These are phyloP conservation scores for Bursaphelenchus mucronatus DNA, from an alignment of 1,140 invertebrate species.

Conservation along the genomic window DNA sequence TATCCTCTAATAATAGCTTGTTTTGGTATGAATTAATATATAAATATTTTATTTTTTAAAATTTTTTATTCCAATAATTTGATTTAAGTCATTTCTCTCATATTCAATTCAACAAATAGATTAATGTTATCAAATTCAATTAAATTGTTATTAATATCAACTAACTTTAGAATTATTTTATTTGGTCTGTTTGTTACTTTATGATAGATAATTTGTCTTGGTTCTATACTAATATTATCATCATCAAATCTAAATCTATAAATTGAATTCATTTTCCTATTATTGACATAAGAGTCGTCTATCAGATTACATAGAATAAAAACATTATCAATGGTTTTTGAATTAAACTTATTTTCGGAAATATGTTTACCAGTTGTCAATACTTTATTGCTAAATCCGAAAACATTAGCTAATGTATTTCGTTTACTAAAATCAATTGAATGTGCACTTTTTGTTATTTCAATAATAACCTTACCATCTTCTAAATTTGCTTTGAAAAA, in stretches of 20 bases:
- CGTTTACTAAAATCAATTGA: constrained; percentile 7
- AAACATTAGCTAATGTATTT: constrained; percentile 5
- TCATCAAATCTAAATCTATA: too few species aligned
- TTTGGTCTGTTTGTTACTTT: constrained; percentile 27
- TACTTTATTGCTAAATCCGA: constrained; percentile 2
- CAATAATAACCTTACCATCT: constrained; percentile 7
- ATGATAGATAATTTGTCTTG: constrained; percentile 33
- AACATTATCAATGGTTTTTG: constrained; percentile 7
- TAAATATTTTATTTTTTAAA: constrained; percentile 22
- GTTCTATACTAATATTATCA: constrained; percentile 27
- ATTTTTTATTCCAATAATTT: too few species aligned
- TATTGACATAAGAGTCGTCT: too few species aligned
- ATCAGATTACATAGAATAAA: constrained; percentile 32
- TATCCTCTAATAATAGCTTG: too few species aligned
- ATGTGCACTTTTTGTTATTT: constrained; percentile 7
- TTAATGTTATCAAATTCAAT: constrained; percentile 28
- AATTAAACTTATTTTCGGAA: constrained; percentile 7
- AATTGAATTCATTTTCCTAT: too few species aligned
- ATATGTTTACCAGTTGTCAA: constrained; percentile 6
- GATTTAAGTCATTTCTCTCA: too few species aligned
- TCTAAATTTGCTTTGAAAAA: constrained; percentile 7
- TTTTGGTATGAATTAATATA: constrained; percentile 13
- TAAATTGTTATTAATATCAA: constrained; percentile 29
- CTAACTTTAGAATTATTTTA: constrained; percentile 30
- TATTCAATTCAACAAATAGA: constrained; percentile 27